These are phyloP conservation scores for Acanthosoma haemorrhoidale DNA, from an alignment of 2,888 invertebrate genomes.

Conservation along the genomic window DNA sequence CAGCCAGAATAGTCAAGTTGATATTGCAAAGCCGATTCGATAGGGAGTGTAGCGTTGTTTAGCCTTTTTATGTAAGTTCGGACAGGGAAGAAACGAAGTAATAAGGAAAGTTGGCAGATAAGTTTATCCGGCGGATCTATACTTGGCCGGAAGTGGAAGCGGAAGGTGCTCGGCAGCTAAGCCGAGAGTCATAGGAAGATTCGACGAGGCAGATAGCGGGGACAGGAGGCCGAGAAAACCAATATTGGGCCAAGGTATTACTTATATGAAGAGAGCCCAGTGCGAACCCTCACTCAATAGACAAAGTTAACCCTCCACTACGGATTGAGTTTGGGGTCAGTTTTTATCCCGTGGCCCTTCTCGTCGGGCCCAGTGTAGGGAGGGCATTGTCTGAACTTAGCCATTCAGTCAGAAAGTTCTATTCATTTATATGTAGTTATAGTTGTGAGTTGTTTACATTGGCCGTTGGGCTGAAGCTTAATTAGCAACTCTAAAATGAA, in stretches of 20 bases:
- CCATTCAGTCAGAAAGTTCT: too few species aligned
- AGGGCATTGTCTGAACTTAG: background rate
- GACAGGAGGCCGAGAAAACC: background rate
- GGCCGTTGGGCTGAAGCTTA: background rate
- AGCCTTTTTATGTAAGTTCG: too few species aligned
- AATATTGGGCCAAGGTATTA: slow-evolving; percentile 5
- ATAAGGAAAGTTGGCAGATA: background rate
- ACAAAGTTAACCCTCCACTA: background rate
- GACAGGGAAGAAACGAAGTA: background rate
- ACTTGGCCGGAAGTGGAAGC: background rate
- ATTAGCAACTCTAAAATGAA: too few species aligned
- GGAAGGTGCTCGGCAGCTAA: background rate
- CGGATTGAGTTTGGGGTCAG: slow-evolving; percentile 8
- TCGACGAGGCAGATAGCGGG: background rate
- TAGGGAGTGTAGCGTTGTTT: too few species aligned
- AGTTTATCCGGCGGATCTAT: background rate
- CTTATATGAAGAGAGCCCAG: background rate
- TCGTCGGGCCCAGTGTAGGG: background rate
- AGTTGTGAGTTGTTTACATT: background rate
- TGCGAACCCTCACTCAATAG: background rate
- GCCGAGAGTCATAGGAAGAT: slow-evolving; percentile 1
- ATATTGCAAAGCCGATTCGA: too few species aligned
- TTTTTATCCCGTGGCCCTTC: background rate
- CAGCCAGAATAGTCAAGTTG: too few species aligned
- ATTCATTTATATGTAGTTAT: too few species aligned